Evolutionary conservation across 2,888 invertebrate species (phyloP), one percentile per base, ranked within the genome.

Genomic region (Opisthograptis luteolata): DNA sequence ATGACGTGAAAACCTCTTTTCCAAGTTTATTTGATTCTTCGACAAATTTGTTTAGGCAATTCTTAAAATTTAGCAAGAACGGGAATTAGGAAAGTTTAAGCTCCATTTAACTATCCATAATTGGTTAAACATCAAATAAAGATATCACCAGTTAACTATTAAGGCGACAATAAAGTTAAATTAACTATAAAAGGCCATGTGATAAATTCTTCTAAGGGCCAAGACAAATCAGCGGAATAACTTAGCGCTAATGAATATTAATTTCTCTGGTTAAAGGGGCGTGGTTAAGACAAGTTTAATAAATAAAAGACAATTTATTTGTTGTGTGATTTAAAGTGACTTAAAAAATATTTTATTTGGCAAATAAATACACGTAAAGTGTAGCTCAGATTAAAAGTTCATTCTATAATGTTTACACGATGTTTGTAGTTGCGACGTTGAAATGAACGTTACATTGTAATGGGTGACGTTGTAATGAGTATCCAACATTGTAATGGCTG

Each of bases 201-300:
- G 60, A 80, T 84, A 82, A 81, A 82, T 81, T 66, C 57, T 45
- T 69, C 62, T 67, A 69, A 71, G 70, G 70, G 43, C 58, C 57
- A 52, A 56, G 81, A 83, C 82, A 83, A 84, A 84, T 84, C 77
- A 80, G 71, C 61, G 55, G 76, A 76, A 79, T 80, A 72, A 68
- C 40, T 64, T 58, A 49, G 49, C 43, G 59, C 61, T 66, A 66
- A 77, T 69, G 71, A 76, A 81, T 81, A 79, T 71, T 74, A 60
- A 76, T 72, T 63, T 31, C 14, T 56, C 13, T 31, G 24, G 30
- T 17, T 35, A 40, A 45, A 22, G 27, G 27, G 46, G 43, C 49
- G 46, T 47, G 44, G 42, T 41, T 48, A 27, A 41, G 28, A 30
- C 17, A 31, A 25, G 46, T 53, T 51, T 35, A 57, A 52, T 58